Evolutionary conservation across 2,797 vertebrate genomes (phyloP), one percentile per base, ranked within the genome.

Genomic region (Rhodeus uyekii): DNA sequence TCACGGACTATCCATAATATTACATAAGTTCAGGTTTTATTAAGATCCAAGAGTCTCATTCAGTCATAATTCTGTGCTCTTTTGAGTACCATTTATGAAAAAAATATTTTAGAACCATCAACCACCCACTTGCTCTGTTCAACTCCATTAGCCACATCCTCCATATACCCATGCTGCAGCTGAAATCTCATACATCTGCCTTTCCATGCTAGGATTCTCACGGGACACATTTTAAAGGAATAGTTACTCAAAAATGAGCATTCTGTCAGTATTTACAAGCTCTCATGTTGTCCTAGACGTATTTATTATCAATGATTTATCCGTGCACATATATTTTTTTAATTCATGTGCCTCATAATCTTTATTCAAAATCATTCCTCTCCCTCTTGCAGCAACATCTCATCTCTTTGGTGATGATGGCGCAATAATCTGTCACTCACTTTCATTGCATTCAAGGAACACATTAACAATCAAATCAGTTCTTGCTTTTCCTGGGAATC

Each of bases 41-140:
- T 50, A 81, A 81, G 60, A 53, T 42, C 44, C 44, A 60, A 36
- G 6, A 50, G 34, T 72, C 67, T 46, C 38, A 32, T 36, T 73
- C 24, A 50, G 68, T 73, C 29, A 34, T 63, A 27, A 38, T 63
- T 81, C 27, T 60, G 36, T 69, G 7, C 5, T 3, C 24, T 68
- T 79, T 14, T 27, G 55, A 80, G 29, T 29, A 42, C 29, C 22
- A 61, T 64, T 74, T 81, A 61, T 74, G 39, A 74, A 80, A 72
- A n/a, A 80, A 80, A 72, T 72, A n/a, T 61, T 80, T 72, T 53
- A 63, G 44, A 74, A 74, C 69, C 80, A 81, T 81, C 80, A 75
- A 74, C 80, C 71, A 81, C 80, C 80, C 80, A 74, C 80, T 75
- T 81, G 71, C 58, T 81, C 34, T 81, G 69, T 81, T 74, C 79